Base-by-base conservation (phyloP, 2,888 invertebrate genomes). In the Cecidostiba fungosa region DNA sequence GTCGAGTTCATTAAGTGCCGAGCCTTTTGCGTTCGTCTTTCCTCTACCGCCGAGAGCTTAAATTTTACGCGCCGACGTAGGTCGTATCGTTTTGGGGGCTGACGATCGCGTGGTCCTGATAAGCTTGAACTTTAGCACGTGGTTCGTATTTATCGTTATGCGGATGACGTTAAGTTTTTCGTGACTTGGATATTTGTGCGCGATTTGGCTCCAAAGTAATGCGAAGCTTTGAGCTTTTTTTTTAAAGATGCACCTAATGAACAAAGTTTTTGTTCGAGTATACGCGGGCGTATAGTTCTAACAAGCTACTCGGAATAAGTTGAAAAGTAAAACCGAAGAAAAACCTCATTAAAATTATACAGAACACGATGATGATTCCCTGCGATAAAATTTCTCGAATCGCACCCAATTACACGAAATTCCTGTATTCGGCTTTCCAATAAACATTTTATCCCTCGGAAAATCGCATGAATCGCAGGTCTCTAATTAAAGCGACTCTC, bases 1-100 rank as follows among this genome's bases (percentile, higher is more conserved):
- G 23, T 39, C 39, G 72, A 72, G 39, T 72, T 72, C 39, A 39
- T 72, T 36, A 70, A 32, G 70, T 39, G 72, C 23, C n/a, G 72
- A n/a, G 39, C 39, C 43, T n/a, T 32, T 39, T 72, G 39, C 72
- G 39, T 39, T 72, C n/a, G 39, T 72, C 39, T 39, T 43, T 72
- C 72, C 6, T 23, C 39, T 39, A n/a, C 23, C 39, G 1, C 23
- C 39, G 72, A 23, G n/a, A 23, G 39, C n/a, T 72, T 39, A 16
- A 39, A 72, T 39, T 39, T n/a, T 39, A 4, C 3, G 16, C 69
- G 10, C 6, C 54, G 19, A 8, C 54, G 19, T 0, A 2, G 54
- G 6, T 59, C 54, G n/a, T 59, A 59, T 59, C n/a, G n/a, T n/a
- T 59, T 59, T 8, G 54, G 54, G 54, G 54, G n/a, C 23, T 59